phyloP scores from a whole-genome alignment of 2,888 invertebrate genomes.

The Caenorhabditis angaria region DNA sequence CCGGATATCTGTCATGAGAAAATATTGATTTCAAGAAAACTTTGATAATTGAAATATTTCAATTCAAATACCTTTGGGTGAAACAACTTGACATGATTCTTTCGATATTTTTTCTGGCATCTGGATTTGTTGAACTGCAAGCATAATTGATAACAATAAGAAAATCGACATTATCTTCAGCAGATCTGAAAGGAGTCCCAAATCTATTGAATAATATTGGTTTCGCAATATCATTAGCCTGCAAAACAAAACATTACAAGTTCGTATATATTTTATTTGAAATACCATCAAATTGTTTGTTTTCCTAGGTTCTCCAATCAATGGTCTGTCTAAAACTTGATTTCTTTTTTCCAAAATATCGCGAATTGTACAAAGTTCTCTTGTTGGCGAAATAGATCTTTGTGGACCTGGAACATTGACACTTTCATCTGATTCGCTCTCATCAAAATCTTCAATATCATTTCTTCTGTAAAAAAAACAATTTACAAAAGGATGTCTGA shows the following conservation, averaged over 20 bases:
- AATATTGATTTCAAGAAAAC: background rate
- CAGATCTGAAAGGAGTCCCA: constrained; percentile 5
- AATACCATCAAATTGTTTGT: background rate
- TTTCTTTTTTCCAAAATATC: background rate
- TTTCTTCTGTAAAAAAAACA: constrained; percentile 4
- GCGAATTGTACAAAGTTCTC: background rate
- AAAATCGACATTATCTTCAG: constrained; percentile 18
- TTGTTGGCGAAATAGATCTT: background rate
- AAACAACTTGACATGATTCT: background rate
- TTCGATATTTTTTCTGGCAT: background rate
- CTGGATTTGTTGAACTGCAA: background rate
- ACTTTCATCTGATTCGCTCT: background rate
- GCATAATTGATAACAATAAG: constrained; percentile 24
- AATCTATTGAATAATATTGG: constrained; percentile 10
- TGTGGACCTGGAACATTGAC: background rate
- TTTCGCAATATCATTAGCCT: background rate
- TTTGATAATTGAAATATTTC: background rate
- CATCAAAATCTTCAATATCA: background rate
- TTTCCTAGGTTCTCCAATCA: background rate
- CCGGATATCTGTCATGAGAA: constrained; percentile 11
- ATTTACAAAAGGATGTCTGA: background rate
- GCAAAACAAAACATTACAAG: background rate
- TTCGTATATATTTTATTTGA: background rate
- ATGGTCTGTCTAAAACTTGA: background rate
- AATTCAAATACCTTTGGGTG: background rate